Evolutionary conservation across 2,113 vertebrate species (phyloP), one percentile per base, ranked within the genome.

Genomic region (Sylvia atricapilla): DNA sequence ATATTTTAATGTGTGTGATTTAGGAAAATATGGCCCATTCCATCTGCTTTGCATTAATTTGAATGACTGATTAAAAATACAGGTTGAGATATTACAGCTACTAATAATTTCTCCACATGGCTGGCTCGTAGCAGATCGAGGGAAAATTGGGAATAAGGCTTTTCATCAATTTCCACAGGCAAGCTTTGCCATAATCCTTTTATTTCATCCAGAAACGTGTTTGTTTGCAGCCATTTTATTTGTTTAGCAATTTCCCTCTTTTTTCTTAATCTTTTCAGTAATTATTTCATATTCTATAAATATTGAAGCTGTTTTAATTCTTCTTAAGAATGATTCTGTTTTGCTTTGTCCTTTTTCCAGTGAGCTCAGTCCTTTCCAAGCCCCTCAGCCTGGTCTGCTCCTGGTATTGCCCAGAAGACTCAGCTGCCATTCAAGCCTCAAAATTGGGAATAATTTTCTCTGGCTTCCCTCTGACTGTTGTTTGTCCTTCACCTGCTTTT

Each of bases 101-200:
- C 87, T 96, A 89, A 83, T 96, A 96, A 91, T 95, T 97, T 96
- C 95, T 97, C 87, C 93, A 95, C 96, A 96, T 96, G 95, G 88
- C 83, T 97, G 88, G 91, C 66, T 93, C 47, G 41, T 74, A 94
- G 84, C 72, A 66, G 88, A 94, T 68, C 33, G 49, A 59, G 77
- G 78, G 60, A 49, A 96, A 93, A 94, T 91, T 82, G 88, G 85
- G 94, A 96, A 87, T 80, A 89, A 94, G 86, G 80, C 58, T 89
- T 96, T 96, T 96, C 95, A 97, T 96, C 94, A 92, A 77, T 93
- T 96, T 95, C 84, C 88, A 74, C 93, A 96, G 91, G 88, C 93
- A 94, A 73, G 90, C 87, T 88, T 92, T 83, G 76, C 76, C 75
- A 73, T 95, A 96, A 97, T 97, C 95, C 93, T 78, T 96, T 89